Conservation (phyloP, 1,140 invertebrate genomes). For the Rhynchophorus ferrugineus region DNA sequence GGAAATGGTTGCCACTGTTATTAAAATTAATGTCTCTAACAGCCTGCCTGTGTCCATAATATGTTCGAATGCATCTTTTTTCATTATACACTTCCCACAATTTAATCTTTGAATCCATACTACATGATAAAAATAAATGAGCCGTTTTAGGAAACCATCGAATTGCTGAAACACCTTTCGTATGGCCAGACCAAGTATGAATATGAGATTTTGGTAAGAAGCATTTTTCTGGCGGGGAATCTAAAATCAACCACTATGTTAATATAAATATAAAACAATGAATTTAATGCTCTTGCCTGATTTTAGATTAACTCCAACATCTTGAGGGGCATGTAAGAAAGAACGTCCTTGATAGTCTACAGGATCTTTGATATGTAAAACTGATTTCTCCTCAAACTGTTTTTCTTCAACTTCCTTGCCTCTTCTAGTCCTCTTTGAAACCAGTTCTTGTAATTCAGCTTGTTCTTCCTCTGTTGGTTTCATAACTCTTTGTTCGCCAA, state of each 20-base stretch:
- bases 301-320: slow-evolving; percentile 90
- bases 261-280: background rate
- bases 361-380: slow-evolving; percentile 90
- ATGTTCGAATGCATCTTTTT: slow-evolving; percentile 88
- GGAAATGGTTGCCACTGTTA: slow-evolving; percentile 84
- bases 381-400: slow-evolving; percentile 88
- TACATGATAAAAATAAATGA: slow-evolving; percentile 89
- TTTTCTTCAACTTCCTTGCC: slow-evolving; percentile 83
- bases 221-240: slow-evolving; percentile 88
- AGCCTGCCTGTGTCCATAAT: slow-evolving; percentile 93
- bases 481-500: slow-evolving; percentile 80
- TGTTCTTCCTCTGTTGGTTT: slow-evolving; percentile 89
- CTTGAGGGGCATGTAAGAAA: slow-evolving; percentile 89
- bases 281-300: too few species aligned
- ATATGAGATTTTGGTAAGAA: slow-evolving; percentile 96
- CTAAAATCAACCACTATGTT: slow-evolving; percentile 33
- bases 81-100: slow-evolving; percentile 98
- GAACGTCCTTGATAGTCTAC: slow-evolving; percentile 95
- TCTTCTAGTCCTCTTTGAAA: slow-evolving; percentile 84
- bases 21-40: slow-evolving; percentile 96
- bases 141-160: slow-evolving; percentile 92
- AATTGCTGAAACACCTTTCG: slow-evolving; percentile 93
- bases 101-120: slow-evolving; percentile 96
- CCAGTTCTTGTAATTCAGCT: slow-evolving; percentile 85
- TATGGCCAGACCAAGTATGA: slow-evolving; percentile 92